Percentiles rank a stretch among this genome's conserved stretches.
These are phyloP conservation scores for Wasmannia auropunctata DNA, from an alignment of 1,140 invertebrate species.

Conservation along the genomic window DNA sequence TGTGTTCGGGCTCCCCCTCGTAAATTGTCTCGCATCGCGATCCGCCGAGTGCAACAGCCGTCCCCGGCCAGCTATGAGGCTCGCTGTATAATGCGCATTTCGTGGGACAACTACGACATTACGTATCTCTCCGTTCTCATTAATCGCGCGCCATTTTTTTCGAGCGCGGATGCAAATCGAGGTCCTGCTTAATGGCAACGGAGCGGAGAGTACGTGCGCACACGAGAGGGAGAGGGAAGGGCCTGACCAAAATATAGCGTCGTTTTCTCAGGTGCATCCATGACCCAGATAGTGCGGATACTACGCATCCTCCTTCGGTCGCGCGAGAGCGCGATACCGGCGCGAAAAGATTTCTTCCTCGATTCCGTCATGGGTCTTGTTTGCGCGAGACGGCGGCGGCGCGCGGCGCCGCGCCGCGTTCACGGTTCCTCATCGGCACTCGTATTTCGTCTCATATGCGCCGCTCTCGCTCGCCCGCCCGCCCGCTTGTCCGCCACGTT, in stretches of 20 bases:
- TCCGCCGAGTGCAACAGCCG: neutral
- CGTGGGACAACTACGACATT: neutral
- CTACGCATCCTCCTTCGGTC: constrained; percentile 61
- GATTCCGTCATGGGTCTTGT: neutral
- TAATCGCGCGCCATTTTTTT: constrained; percentile 32
- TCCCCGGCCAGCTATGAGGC: neutral
- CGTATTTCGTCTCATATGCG: constrained; percentile 46
- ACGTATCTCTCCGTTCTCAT: constrained; percentile 4
- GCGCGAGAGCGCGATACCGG: constrained; percentile 15
- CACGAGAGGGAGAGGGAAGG: neutral
- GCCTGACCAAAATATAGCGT: constrained; percentile 52
- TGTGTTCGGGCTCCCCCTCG: constrained; percentile 5
- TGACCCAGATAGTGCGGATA: constrained; percentile 66
- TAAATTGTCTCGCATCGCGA: constrained; percentile 14
- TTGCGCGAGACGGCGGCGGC: neutral
- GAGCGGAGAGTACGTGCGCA: neutral
- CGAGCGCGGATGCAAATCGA: constrained; percentile 44
- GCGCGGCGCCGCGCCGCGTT: neutral
- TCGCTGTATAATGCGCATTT: neutral
- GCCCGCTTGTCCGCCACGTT: neutral
- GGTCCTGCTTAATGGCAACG: constrained; percentile 25
- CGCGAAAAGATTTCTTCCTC: constrained; percentile 55
- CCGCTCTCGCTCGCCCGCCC: neutral
- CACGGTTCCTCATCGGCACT: constrained; percentile 25
- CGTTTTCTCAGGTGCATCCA: constrained; percentile 64